Evolutionary conservation across 2,888 invertebrate species (phyloP).

Genomic region (Bibio marci): DNA sequence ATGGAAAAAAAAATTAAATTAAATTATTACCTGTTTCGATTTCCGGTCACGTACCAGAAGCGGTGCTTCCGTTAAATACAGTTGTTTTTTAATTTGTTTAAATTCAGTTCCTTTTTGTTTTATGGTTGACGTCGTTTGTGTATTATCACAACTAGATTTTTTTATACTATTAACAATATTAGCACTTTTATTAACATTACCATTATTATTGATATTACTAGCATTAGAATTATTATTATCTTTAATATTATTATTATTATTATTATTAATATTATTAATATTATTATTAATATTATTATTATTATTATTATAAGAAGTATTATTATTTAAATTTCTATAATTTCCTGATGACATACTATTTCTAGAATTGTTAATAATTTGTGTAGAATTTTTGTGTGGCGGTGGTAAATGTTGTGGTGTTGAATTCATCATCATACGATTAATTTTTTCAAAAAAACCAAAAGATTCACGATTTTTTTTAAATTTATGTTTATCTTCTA

Average conservation of each 20-base stretch:
- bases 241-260: too few relatives aligned
- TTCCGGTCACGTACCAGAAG: slow-evolving; percentile 10
- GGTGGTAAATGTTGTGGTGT: slow-evolving; percentile 4
- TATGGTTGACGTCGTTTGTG: background rate
- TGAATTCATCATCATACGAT: slow-evolving; percentile 8
- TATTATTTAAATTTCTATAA: too few relatives aligned
- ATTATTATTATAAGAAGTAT: too few relatives aligned
- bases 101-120: background rate
- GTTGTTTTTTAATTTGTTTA: slow-evolving; percentile 1
- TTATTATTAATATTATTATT: too few relatives aligned
- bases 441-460: slow-evolving; percentile 9
- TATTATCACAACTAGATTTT: too few relatives aligned
- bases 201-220: too few relatives aligned
- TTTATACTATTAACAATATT: too few relatives aligned
- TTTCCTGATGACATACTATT: too few relatives aligned
- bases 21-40: slow-evolving; percentile 9
- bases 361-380: too few relatives aligned
- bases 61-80: slow-evolving; percentile 6
- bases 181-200: too few relatives aligned
- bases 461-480: slow-evolving; percentile 8
- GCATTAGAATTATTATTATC: background rate
- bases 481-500: background rate
- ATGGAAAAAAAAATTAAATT: too few relatives aligned
- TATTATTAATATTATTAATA: too few relatives aligned
- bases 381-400: background rate